phyloP scores from a whole-genome alignment of 2,888 invertebrate genomes.

The Caenorhabditis sp. region DNA sequence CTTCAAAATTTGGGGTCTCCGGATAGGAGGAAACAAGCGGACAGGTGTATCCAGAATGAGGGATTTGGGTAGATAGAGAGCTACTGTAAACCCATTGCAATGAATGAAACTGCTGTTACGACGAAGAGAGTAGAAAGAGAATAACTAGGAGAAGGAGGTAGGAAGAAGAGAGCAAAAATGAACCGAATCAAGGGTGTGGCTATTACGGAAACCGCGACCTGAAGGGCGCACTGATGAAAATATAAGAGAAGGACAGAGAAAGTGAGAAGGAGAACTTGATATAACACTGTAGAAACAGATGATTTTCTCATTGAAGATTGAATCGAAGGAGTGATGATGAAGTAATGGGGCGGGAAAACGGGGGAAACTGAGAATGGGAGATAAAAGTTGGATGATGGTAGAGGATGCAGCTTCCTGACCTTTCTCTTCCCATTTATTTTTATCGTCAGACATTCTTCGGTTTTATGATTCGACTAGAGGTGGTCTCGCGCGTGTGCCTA shows the following conservation, averaged over 20 bases:
- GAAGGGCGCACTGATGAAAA: conserved; percentile 22
- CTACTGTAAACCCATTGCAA: conserved; percentile 37
- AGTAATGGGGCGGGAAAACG: conserved; percentile 25
- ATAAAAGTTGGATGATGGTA: conserved; percentile 37
- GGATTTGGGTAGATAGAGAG: conserved; percentile 13
- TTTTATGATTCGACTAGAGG: conserved; percentile 40
- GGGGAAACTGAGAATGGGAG: conserved; percentile 18
- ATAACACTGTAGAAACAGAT: conserved; percentile 44
- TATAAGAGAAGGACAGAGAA: conserved; percentile 36
- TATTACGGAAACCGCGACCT: conserved; percentile 39
- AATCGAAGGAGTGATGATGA: conserved; percentile 21
- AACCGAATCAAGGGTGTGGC: conserved; percentile 50
- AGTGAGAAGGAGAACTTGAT: conserved; percentile 53
- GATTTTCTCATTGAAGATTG: conserved; percentile 43
- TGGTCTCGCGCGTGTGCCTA: conserved; percentile 20
- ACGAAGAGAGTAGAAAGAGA: conserved; percentile 8
- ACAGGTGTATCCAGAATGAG: conserved; percentile 53
- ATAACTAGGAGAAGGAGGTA: not conserved
- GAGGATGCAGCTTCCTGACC: conserved; percentile 33
- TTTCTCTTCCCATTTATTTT: conserved; percentile 53
- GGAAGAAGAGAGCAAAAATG: conserved; percentile 38
- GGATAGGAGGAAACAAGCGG: conserved; percentile 24
- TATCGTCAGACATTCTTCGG: conserved; percentile 41
- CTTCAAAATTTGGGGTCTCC: conserved; percentile 44
- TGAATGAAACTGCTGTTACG: conserved; percentile 26